These are phyloP conservation scores for Pediacus dermestoides DNA, from an alignment of 2,888 invertebrate genomes.

Conservation along the genomic window DNA sequence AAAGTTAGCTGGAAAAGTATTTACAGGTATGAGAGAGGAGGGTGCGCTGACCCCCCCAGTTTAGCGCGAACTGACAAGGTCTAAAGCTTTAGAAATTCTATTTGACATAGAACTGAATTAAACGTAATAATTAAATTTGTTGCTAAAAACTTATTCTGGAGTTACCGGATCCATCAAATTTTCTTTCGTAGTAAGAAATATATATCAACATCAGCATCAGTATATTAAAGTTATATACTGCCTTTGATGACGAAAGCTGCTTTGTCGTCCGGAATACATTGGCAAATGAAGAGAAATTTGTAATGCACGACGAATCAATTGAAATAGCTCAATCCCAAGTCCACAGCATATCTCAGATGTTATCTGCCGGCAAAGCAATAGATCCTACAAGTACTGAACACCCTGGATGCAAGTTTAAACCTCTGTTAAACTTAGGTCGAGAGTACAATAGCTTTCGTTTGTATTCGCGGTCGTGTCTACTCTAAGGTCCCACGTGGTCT, in stretches of 20 bases:
- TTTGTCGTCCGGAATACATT: conserved; percentile 4
- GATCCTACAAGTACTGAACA: conserved; percentile 29
- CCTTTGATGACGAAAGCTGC: neutral
- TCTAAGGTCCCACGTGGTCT: conserved; percentile 32
- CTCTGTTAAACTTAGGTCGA: conserved; percentile 14
- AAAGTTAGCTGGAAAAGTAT: conserved; percentile 26
- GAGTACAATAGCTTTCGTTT: conserved; percentile 28
- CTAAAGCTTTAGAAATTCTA: too few relatives aligned
- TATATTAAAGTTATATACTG: too few relatives aligned
- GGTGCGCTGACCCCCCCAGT: too few relatives aligned
- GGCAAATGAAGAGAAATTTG: conserved; percentile 27
- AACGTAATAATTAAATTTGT: too few relatives aligned
- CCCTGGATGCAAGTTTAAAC: conserved; percentile 23
- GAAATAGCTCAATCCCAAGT: conserved; percentile 32
- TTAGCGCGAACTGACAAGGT: too few relatives aligned
- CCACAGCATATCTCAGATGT: conserved; percentile 27
- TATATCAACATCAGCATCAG: too few relatives aligned
- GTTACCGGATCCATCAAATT: too few relatives aligned
- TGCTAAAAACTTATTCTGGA: too few relatives aligned
- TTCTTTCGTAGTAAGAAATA: too few relatives aligned
- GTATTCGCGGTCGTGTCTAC: conserved; percentile 25
- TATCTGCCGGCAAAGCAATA: conserved; percentile 26
- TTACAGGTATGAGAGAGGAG: conserved; percentile 23
- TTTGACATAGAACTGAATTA: too few relatives aligned
- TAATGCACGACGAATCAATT: conserved; percentile 37